Base-by-base conservation (phyloP, 1,140 invertebrate genomes). In the Oryctes rhinoceros region DNA sequence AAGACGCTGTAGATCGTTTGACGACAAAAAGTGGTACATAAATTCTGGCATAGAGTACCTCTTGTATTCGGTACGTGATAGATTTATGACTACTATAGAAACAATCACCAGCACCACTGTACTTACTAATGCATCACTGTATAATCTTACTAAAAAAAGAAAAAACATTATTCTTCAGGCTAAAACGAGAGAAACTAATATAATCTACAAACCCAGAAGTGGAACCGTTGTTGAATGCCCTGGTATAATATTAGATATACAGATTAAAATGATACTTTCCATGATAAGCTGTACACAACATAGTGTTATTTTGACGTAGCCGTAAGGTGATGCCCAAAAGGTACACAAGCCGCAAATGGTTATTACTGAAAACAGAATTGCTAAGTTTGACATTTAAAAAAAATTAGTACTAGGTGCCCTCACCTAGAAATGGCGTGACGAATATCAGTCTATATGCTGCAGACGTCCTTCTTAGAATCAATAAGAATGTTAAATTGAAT, bases 281-380 rank as follows among this genome's bases (percentile, higher is more conserved):
- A 87, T 35, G 15, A 87, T 7, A n/a, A 87, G 76, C 49, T 85
- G 84, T 6, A 84, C 65, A 80, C 84, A 84, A 13, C 71, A 80
- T 30, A 87, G 62, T 5, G 83, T 81, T n/a, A 86, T 81, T 84
- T 87, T 87, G 30, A 83, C 65, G 44, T 82, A 76, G 30, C 83
- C 84, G 30, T 83, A 83, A 20, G 85, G 82, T 39, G 85, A 84
- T 37, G 85, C 78, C 83, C 86, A 87, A 78, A 87, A 87, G 53
- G 83, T 82, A 10, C 82, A 76, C 10, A 87, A 78, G 15, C 85
- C 49, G 13, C 79, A 83, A 44, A 81, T 75, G 30, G 82, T 62
- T 75, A 84, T 82, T 80, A 86, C 87, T 87, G 65, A 83, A 86
- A 85, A 62, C 20, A 44, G 6, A 11, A 24, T 67, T 4, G 35